phyloP scores from a whole-genome alignment of 2,797 vertebrate genomes.

The Darevskia nairensis region DNA sequence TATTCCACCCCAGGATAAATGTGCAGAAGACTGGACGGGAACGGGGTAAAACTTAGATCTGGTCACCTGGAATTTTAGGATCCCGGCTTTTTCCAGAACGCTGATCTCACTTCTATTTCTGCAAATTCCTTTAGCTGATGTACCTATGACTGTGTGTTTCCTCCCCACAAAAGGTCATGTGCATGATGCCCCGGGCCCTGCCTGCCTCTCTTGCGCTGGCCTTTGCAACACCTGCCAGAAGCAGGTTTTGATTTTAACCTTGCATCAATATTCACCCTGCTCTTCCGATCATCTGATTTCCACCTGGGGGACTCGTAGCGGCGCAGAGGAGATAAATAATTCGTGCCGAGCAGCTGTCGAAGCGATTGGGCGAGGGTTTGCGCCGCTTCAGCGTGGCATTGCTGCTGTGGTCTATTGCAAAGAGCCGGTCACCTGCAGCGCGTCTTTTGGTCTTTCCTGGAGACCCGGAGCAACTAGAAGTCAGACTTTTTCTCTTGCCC shows the following conservation, averaged over 20 bases:
- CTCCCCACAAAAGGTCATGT: neutral
- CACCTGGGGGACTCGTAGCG: neutral
- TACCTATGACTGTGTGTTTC: neutral
- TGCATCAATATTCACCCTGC: neutral
- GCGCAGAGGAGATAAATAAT: neutral
- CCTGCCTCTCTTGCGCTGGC: neutral
- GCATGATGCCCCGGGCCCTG: too few relatives aligned
- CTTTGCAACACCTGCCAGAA: neutral
- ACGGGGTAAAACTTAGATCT: neutral
- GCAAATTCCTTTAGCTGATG: neutral
- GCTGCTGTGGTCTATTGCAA: neutral
- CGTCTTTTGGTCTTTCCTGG: neutral
- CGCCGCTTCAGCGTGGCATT: neutral
- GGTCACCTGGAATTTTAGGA: neutral
- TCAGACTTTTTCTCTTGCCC: neutral
- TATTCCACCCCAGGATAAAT: neutral
- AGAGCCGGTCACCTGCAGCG: neutral
- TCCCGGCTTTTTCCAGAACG: neutral
- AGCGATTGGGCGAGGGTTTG: neutral
- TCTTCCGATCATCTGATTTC: neutral
- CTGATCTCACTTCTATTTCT: neutral
- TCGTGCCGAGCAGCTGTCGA: slow-evolving; percentile 24
- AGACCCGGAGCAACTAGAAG: neutral
- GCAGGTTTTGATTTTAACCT: neutral
- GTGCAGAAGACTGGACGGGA: neutral